phyloP scores from a whole-genome alignment of 2,888 invertebrate genomes.

The Biston betularia region DNA sequence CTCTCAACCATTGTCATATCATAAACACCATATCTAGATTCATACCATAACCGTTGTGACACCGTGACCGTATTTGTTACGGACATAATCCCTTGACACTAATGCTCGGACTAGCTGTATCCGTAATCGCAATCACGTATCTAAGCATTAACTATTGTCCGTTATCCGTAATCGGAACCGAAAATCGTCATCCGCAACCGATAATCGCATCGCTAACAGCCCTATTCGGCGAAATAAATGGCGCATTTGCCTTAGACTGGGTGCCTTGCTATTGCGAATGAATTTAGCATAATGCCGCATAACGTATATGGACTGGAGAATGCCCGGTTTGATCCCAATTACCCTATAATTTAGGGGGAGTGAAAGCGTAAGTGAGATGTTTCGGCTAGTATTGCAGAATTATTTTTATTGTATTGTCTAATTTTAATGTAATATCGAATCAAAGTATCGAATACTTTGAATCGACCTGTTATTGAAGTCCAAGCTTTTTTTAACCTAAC shows the following conservation, averaged over 20 bases:
- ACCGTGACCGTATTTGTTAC: slow-evolving; percentile 29
- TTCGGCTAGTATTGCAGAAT: neutral
- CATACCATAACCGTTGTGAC: slow-evolving; percentile 25
- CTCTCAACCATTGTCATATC: slow-evolving; percentile 17
- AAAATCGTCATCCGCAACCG: slow-evolving; percentile 48
- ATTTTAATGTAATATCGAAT: too few species aligned
- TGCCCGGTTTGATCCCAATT: slow-evolving; percentile 57
- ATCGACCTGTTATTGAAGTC: too few species aligned
- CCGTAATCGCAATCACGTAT: slow-evolving; percentile 44
- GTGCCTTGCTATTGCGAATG: slow-evolving; percentile 52
- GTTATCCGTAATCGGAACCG: slow-evolving; percentile 46
- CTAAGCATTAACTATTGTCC: slow-evolving; percentile 38
- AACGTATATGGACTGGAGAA: slow-evolving; percentile 55
- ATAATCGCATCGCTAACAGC: slow-evolving; percentile 49
- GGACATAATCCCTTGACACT: slow-evolving; percentile 27
- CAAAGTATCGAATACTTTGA: too few species aligned
- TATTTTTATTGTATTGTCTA: neutral
- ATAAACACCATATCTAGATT: slow-evolving; percentile 21
- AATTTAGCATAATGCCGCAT: slow-evolving; percentile 59
- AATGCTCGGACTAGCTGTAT: slow-evolving; percentile 36
- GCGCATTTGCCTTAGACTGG: slow-evolving; percentile 51
- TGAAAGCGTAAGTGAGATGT: slow-evolving; percentile 41
- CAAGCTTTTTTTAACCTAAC: too few species aligned
- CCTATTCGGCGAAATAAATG: slow-evolving; percentile 54
- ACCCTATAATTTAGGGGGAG: slow-evolving; percentile 48